Base-by-base conservation (phyloP, 1,140 invertebrate genomes). In the Platyura marginata region DNA sequence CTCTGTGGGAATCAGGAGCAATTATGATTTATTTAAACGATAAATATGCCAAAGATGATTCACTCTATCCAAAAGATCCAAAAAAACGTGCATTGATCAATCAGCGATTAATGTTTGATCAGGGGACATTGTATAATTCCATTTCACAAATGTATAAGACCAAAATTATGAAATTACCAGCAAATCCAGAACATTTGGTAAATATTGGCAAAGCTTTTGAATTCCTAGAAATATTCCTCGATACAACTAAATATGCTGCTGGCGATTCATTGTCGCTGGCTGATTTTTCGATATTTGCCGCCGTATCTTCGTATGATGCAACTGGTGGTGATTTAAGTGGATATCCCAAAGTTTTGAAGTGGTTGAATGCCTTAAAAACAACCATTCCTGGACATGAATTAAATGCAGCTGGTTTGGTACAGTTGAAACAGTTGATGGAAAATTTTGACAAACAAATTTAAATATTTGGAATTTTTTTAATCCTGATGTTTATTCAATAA, bases 41-140 rank as follows among this genome's bases (percentile, higher is more conserved):
- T 38, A 63, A 74, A 43, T 86, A 84, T 53, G 76, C 65, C 23
- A 79, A 81, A 52, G 67, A 75, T 48, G 73, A 71, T 51, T 62
- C 62, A 2, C 58, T 83, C 16, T 83, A 80, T 56, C 81, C 80
- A 11, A 74, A 71, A 50, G 71, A 78, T 46, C 64, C 71, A 1
- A 72, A 75, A 49, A 56, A 71, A 46, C 69, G 79, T 40, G 82
- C 79, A 3, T 0, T 80, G 0, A 69, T 88, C 10, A 75, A 87
- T 54, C 74, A 79, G 49, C 65, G 78, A 46, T 60, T 88, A 21
- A 75, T 75, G 51, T 88, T 87, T 55, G 81, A 86, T 50, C 57
- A 74, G 47, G 75, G 75, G 20, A 73, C 68, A 2, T 61, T 87
- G 11, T 81, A 78, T 56, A 59, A 69, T 40, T 71, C 77, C 34